These are phyloP conservation scores for Leptothorax acervorum DNA, from an alignment of 2,888 invertebrate genomes.

Conservation along the genomic window DNA sequence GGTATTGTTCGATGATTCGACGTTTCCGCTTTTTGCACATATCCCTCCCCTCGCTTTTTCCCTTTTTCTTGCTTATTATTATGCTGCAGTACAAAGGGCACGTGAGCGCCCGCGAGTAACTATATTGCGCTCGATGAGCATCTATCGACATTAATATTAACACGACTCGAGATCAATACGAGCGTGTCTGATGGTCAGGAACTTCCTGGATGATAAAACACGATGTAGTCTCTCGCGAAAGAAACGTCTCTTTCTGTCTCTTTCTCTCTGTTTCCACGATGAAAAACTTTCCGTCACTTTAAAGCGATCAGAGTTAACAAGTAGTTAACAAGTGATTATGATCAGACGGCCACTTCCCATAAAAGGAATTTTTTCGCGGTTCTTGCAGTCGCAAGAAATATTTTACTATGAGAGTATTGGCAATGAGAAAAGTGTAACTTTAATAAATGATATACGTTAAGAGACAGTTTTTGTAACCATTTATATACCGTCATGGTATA, in stretches of 20 bases:
- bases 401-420: not conserved
- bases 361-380: not conserved
- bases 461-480: not conserved
- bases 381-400: not conserved
- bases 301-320: conserved; percentile 35
- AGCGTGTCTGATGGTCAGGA: conserved; percentile 26
- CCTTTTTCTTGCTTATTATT: not conserved
- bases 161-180: conserved; percentile 53
- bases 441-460: not conserved
- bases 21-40: conserved; percentile 68
- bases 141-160: conserved; percentile 40
- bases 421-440: not conserved
- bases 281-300: conserved; percentile 13
- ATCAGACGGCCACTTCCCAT: not conserved
- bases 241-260: not conserved
- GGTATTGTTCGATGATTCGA: conserved; percentile 73
- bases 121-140: conserved; percentile 27
- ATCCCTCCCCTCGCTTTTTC: conserved; percentile 26
- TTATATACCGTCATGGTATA: not conserved
- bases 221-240: not conserved
- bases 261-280: not conserved
- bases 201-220: conserved; percentile 23
- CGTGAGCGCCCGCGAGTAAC: conserved; percentile 30
- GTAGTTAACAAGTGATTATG: conserved; percentile 27
- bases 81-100: conserved; percentile 31